Evolutionary conservation across 2,888 invertebrate genomes (phyloP), one percentile per base, ranked within the genome.

Genomic region (Clostera curtula): DNA sequence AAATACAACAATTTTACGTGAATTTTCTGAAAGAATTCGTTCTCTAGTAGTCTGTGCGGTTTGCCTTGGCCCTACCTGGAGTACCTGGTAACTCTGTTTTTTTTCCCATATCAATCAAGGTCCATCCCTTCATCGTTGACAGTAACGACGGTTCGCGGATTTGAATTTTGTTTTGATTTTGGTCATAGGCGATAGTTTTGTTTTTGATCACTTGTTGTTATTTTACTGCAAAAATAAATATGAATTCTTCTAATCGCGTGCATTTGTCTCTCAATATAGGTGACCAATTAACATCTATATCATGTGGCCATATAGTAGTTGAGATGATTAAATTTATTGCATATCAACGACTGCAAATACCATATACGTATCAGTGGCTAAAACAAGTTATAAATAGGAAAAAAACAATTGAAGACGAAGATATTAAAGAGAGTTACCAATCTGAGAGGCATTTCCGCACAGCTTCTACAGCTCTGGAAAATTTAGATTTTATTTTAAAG

Each of bases 281-380:
- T 20, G 85, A 86, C 45, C 72, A 85, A 48, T 53, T 88, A 43
- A 88, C 88, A 16, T 72, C 85, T 16, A 74, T 82, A 52, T 83
- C 87, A 9, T 87, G 87, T 60, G 85, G 87, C 3, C 77, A 85
- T 37, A 61, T 87, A 23, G 66, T 88, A 24, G 85, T 82, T 12
- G 87, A 88, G 64, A 51, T 88, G 34, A 64, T 88, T 20, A 87
- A 87, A 56, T 85, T 84, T 43, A 61, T 88, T 20, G 65, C 80
- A 0, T 87, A 86, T 64, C 87, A 88, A 56, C 84, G 86, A 55
- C 61, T 85, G 19, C 87, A 85, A 59, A 85, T 85, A 49, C 85
- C 85, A 0, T 85, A 85, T 39, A 63, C 69, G 0, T 85, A 84
- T 37, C 76, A 77, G 35, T 83, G 83, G 76, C 42, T 85, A 15